These are phyloP conservation scores for Parthenolecanium corni DNA, from an alignment of 2,888 invertebrate species.

Conservation along the genomic window DNA sequence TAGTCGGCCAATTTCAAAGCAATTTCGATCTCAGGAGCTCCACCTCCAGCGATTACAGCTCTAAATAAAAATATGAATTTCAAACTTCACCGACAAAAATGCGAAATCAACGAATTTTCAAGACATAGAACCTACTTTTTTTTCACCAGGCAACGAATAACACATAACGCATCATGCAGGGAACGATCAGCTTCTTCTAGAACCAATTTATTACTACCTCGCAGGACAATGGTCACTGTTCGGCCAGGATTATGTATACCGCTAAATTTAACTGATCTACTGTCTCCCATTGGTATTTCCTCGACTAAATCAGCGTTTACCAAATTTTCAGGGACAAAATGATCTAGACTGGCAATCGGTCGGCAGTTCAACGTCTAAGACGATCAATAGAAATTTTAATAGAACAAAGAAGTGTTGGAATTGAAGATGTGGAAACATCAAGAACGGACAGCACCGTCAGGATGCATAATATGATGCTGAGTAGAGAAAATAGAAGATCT, in stretches of 20 bases:
- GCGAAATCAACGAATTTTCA: no score
- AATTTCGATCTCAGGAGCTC: conserved; percentile 93
- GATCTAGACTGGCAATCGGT: conserved; percentile 97
- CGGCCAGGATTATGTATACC: conserved; percentile 77
- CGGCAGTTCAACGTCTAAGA: conserved; percentile 68
- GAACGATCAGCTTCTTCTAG: conserved; percentile 70
- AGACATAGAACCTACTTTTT: conserved; percentile 48
- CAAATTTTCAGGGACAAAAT: conserved; percentile 85
- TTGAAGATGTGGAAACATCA: no score
- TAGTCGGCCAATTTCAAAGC: conserved; percentile 69
- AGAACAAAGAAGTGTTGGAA: no score
- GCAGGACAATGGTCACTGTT: conserved; percentile 84
- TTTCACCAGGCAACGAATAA: conserved; percentile 91
- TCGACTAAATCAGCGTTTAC: conserved; percentile 88
- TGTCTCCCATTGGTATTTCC: conserved; percentile 76
- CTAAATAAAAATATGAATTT: conserved; percentile 37
- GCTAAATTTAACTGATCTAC: conserved; percentile 84
- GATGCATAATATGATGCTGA: no score
- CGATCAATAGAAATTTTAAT: no score
- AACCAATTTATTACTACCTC: conserved; percentile 74
- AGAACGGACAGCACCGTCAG: no score
- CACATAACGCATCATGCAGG: conserved; percentile 74
- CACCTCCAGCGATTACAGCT: conserved; percentile 88
- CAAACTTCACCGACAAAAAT: no score
- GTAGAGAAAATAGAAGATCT: no score